phyloP scores from a whole-genome alignment of 2,888 invertebrate genomes.

The Camponotus fellah region DNA sequence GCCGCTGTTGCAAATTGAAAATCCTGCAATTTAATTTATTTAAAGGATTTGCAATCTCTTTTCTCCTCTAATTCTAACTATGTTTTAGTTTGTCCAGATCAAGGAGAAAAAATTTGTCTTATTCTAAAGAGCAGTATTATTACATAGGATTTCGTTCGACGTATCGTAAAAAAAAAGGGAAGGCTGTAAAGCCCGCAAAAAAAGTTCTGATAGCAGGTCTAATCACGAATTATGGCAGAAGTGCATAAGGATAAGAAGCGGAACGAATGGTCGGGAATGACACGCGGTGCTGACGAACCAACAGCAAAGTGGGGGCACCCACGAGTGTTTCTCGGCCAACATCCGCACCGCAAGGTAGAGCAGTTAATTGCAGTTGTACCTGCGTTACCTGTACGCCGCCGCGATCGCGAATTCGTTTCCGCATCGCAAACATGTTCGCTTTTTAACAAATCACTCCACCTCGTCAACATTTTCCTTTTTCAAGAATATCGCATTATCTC shows the following conservation, averaged over 20 bases:
- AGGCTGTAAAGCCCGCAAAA: conserved; percentile 3
- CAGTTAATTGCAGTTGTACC: conserved; percentile 82
- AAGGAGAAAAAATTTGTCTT: background rate
- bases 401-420: conserved; percentile 48
- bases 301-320: conserved; percentile 58
- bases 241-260: conserved; percentile 43
- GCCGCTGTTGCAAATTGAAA: background rate
- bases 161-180: background rate
- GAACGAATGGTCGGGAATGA: conserved; percentile 58
- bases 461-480: background rate
- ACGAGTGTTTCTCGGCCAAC: conserved; percentile 65
- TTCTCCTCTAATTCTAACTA: background rate
- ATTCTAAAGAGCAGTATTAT: background rate
- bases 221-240: conserved; percentile 46
- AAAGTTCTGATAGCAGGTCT: conserved; percentile 15
- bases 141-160: background rate
- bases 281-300: conserved; percentile 43
- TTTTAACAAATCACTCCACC: background rate
- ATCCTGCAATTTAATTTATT: background rate
- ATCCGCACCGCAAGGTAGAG: conserved; percentile 77
- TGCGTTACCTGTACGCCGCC: conserved; percentile 69
- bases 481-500: conserved; percentile 1
- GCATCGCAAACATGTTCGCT: background rate
- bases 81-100: background rate
- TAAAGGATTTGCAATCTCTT: background rate